Conservation (phyloP, 1,140 invertebrate species). For the Thaumetopoea pityocampa region DNA sequence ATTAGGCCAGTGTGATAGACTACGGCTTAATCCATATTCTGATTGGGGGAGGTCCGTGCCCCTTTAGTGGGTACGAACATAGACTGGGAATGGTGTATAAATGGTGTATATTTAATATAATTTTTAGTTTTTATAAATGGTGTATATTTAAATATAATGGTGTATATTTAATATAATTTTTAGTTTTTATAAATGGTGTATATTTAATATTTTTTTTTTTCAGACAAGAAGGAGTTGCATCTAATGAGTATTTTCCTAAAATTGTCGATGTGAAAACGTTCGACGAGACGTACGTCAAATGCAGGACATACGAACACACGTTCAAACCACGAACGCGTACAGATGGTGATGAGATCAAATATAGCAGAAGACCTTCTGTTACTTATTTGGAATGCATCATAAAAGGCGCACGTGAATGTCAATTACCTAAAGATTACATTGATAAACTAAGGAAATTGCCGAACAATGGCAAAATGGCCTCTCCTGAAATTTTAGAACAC, state of each 20-base stretch:
- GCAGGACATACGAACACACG: slow-evolving; percentile 81
- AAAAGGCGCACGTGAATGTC: slow-evolving; percentile 82
- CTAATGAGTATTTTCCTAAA: slow-evolving; percentile 81
- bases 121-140: not conserved
- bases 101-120: too few relatives aligned
- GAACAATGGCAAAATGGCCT: slow-evolving; percentile 54
- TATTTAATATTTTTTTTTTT: slow-evolving; percentile 16
- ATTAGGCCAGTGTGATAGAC: too few relatives aligned
- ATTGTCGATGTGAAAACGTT: slow-evolving; percentile 77
- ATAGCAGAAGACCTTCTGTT: slow-evolving; percentile 80
- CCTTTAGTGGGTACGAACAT: too few relatives aligned
- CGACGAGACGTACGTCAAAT: slow-evolving; percentile 73
- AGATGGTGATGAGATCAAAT: slow-evolving; percentile 57
- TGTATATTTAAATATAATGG: not conserved
- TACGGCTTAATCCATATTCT: too few relatives aligned
- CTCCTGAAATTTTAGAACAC: slow-evolving; percentile 45
- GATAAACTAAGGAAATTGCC: slow-evolving; percentile 48
- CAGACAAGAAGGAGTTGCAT: slow-evolving; percentile 85
- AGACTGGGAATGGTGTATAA: too few relatives aligned
- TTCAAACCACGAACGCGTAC: slow-evolving; percentile 60
- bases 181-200: not conserved
- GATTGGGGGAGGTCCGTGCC: too few relatives aligned
- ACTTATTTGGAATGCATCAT: slow-evolving; percentile 81
- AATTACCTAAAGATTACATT: slow-evolving; percentile 74
- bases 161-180: not conserved